Evolutionary conservation across 1,140 invertebrate genomes (phyloP).

Genomic region (Papilio polytes): DNA sequence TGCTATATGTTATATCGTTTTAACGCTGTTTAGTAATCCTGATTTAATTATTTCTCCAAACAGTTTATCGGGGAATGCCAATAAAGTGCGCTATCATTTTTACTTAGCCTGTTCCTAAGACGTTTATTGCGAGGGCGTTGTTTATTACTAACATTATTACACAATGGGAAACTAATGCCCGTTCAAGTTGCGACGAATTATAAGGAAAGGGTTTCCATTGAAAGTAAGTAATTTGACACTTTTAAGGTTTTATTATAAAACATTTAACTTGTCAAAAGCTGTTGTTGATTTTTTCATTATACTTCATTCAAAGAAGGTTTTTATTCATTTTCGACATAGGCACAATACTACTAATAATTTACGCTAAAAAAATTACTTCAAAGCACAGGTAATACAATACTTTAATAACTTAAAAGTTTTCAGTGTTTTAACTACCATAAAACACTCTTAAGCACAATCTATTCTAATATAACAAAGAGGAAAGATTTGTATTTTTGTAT

Average conservation of each 20-base stretch:
- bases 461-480: too few species aligned
- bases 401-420: too few species aligned
- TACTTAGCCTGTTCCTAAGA: constrained; percentile 23
- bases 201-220: neutral
- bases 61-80: neutral
- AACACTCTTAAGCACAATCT: too few species aligned
- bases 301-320: too few species aligned
- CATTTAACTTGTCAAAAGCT: neutral
- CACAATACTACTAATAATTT: too few species aligned
- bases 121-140: constrained; percentile 12
- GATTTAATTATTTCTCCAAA: neutral
- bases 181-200: neutral
- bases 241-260: neutral
- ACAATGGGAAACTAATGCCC: constrained; percentile 17
- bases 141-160: constrained; percentile 21
- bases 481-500: too few species aligned
- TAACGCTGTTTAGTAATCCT: neutral
- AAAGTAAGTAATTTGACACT: neutral
- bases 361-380: too few species aligned
- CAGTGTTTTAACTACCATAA: too few species aligned
- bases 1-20: neutral
- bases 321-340: too few species aligned
- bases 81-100: constrained; percentile 23
- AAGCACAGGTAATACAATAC: too few species aligned
- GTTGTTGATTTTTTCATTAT: too few species aligned